Evolutionary conservation across 2,888 invertebrate species (phyloP).

Genomic region (Sipunculus nudus): DNA sequence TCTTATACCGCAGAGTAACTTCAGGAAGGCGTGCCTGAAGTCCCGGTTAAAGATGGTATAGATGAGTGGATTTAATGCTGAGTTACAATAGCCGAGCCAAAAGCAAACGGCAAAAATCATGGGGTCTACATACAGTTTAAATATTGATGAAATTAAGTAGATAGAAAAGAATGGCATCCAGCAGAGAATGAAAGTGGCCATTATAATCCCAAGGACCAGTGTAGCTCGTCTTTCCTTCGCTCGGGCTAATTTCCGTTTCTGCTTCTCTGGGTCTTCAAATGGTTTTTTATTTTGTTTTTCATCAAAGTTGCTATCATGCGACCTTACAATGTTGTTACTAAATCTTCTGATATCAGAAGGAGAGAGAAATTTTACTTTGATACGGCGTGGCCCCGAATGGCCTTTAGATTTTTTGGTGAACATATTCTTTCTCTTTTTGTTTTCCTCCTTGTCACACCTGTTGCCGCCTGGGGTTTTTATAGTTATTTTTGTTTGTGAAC

Average conservation of each 20-base stretch:
- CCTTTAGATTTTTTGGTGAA: no score
- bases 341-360: constrained; percentile 3
- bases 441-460: no score
- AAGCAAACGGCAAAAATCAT: constrained; percentile 85
- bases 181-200: constrained; percentile 98
- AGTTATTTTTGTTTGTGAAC: no score
- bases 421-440: no score
- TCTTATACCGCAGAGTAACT: constrained; percentile 82
- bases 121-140: constrained; percentile 53
- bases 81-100: constrained; percentile 98
- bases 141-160: constrained; percentile 67
- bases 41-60: constrained; percentile 98
- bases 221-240: constrained; percentile 97
- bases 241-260: constrained; percentile 89
- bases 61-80: constrained; percentile 89
- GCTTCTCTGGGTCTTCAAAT: constrained; percentile 82
- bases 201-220: constrained; percentile 93
- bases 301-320: constrained; percentile 25
- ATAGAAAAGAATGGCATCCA: constrained; percentile 97
- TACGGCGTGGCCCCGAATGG: no score
- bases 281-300: constrained; percentile 59
- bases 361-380: no score
- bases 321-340: constrained; percentile 16
- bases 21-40: constrained; percentile 92
- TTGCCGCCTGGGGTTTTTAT: no score